Base-by-base conservation (phyloP, 2,113 vertebrate genomes). In the Tamias sibiricus region DNA sequence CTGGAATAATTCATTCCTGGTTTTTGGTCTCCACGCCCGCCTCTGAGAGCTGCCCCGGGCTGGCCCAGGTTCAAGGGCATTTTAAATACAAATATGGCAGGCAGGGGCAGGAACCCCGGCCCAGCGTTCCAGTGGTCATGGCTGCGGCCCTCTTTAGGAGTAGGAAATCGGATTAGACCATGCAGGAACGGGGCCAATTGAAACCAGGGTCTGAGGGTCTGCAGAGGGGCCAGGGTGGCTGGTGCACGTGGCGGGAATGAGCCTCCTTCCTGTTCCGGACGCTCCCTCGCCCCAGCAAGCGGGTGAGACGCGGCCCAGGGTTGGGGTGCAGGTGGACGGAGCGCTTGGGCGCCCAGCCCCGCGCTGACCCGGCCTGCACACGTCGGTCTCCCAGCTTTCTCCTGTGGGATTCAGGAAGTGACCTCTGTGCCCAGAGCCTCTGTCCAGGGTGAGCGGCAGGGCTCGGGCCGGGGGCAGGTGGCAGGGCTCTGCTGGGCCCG, bases 121-220 rank as follows among this genome's bases (percentile, higher is more conserved):
- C 77, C 54, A 3, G 8, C 79, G 59, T 74, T 86, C 90, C 64
- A 22, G 71, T 20, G 66, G 87, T 88, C 74, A 20, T 22, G 90
- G 94, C 87, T 24, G 8, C 1, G 6, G 75, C 93, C 94, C 79
- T 59, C 87, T 86, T 96, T 28, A 82, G 74, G 30, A 16, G 80
- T 14, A 93, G 95, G 96, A 97, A 96, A 96, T 96, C 20, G 3
- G 91, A 97, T 95, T 92, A 96, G 91, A 95, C 83, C 54, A 3
- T 96, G 96, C 69, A 66, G 76, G 82, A 59, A 82, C 8, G 2
- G 26, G 81, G 85, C 87, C 83, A 12, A 93, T 91, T 96, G 95
- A 86, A 97, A 95, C 68, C 95, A 95, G 97, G 94, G 13, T 62
- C n/a, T 2, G 54, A n/a, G 64, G 74, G 75, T 16, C 40, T 22